Evolutionary conservation across 2,113 vertebrate genomes (phyloP).

Genomic region (Xenopus laevis): DNA sequence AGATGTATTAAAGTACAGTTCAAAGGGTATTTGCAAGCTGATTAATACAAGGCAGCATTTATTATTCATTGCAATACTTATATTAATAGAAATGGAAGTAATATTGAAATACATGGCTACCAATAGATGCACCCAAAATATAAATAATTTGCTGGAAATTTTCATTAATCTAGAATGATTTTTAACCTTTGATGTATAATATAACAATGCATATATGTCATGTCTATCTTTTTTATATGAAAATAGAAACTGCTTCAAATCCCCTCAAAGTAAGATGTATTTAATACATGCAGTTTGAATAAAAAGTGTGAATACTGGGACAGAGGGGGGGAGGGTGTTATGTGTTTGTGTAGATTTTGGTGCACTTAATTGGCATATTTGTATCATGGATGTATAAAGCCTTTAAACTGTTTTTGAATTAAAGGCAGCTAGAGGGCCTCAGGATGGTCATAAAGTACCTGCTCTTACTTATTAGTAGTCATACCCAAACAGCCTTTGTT

Average conservation of each 20-base stretch:
- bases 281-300: too few relatives aligned
- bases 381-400: too few relatives aligned
- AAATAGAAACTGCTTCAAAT: neutral
- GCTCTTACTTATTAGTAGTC: too few relatives aligned
- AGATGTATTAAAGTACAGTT: constrained; percentile 42
- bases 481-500: too few relatives aligned
- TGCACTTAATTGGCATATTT: too few relatives aligned
- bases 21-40: constrained; percentile 39
- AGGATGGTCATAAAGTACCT: too few relatives aligned
- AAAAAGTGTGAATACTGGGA: too few relatives aligned
- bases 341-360: too few relatives aligned
- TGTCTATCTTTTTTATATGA: constrained; percentile 6
- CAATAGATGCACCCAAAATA: constrained; percentile 29
- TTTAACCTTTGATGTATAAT: constrained; percentile 25
- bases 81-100: constrained; percentile 40
- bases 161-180: constrained; percentile 39
- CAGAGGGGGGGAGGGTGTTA: too few relatives aligned
- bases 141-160: constrained; percentile 23
- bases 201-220: constrained; percentile 10
- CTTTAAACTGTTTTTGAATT: too few relatives aligned
- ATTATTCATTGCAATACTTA: constrained; percentile 41
- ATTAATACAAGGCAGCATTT: constrained; percentile 38
- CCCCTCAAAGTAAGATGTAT: neutral
- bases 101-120: constrained; percentile 24
- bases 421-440: too few relatives aligned